Conservation (phyloP, 2,888 invertebrate species). For the Scaeva pyrastri region DNA sequence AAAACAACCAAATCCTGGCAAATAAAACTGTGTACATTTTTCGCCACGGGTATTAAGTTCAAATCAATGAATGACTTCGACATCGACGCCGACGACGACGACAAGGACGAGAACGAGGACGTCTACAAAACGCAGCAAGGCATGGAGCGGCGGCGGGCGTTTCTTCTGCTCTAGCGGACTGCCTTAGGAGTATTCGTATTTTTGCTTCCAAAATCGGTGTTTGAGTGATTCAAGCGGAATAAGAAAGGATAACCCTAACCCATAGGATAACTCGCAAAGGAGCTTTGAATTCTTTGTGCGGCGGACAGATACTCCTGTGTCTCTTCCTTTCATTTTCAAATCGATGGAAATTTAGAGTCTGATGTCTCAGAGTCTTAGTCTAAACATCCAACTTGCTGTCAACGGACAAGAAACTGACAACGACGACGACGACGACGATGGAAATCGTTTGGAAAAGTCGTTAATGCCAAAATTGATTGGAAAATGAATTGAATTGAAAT, state of each 20-base stretch:
- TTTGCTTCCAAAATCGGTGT: constrained; percentile 19
- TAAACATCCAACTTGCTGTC: constrained; percentile 40
- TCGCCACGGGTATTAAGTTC: constrained; percentile 72
- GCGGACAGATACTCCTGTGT: constrained; percentile 60
- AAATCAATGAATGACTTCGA: constrained; percentile 72
- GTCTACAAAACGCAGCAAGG: not conserved
- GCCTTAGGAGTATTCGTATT: constrained; percentile 12
- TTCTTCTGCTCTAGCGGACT: constrained; percentile 8
- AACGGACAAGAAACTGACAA: not conserved
- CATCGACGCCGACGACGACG: constrained; percentile 5
- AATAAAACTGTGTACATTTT: constrained; percentile 71
- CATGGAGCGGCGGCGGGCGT: not conserved
- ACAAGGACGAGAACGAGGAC: too few relatives aligned
- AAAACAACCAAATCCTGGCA: constrained; percentile 65
- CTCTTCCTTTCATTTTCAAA: constrained; percentile 19
- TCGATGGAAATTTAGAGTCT: constrained; percentile 21
- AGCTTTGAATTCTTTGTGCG: constrained; percentile 50
- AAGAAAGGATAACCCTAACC: constrained; percentile 42
- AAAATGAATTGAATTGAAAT: constrained; percentile 75
- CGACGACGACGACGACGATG: constrained; percentile 59
- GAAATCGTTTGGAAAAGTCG: constrained; percentile 73
- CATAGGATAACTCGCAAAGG: constrained; percentile 31
- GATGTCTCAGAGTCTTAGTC: constrained; percentile 11
- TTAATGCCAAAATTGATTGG: constrained; percentile 72
- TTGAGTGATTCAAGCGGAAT: constrained; percentile 10